phyloP scores from a whole-genome alignment of 2,113 vertebrate species.

The Zapus hudsonius region DNA sequence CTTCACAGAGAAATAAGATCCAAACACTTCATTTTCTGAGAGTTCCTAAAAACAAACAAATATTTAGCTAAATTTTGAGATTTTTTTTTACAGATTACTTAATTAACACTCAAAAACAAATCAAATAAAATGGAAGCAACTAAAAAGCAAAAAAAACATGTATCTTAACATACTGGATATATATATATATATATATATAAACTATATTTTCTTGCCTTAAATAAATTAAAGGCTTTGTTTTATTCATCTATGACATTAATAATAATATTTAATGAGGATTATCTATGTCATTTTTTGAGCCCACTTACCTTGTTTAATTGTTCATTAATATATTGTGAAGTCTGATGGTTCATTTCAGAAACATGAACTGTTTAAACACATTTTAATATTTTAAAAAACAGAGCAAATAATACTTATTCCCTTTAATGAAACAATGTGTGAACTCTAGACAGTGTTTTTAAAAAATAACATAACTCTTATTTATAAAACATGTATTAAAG shows the following conservation, averaged over 20 bases:
- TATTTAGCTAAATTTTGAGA: slow-evolving; percentile 65
- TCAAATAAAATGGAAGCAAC: slow-evolving; percentile 46
- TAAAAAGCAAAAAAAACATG: neutral
- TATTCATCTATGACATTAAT: neutral
- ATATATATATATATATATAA: too few relatives aligned
- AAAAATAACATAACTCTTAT: neutral
- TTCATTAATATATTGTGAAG: slow-evolving; percentile 14
- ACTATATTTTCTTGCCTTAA: neutral
- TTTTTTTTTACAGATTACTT: slow-evolving; percentile 2
- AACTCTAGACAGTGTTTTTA: neutral
- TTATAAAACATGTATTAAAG: slow-evolving; percentile 20
- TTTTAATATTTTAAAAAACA: slow-evolving; percentile 21
- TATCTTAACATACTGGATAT: neutral
- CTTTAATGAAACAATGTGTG: slow-evolving; percentile 36
- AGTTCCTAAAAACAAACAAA: slow-evolving; percentile 79
- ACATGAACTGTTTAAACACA: slow-evolving; percentile 8
- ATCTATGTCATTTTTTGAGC: slow-evolving; percentile 25
- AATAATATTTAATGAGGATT: neutral
- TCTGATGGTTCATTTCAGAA: slow-evolving; percentile 38
- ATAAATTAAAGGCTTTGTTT: neutral
- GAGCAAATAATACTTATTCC: neutral
- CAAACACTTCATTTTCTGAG: slow-evolving; percentile 79
- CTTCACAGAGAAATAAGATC: slow-evolving; percentile 81
- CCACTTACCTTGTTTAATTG: slow-evolving; percentile 55
- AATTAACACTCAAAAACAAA: slow-evolving; percentile 38